Base-by-base conservation (phyloP, 2,797 vertebrate species). In the Scolopax rusticola region DNA sequence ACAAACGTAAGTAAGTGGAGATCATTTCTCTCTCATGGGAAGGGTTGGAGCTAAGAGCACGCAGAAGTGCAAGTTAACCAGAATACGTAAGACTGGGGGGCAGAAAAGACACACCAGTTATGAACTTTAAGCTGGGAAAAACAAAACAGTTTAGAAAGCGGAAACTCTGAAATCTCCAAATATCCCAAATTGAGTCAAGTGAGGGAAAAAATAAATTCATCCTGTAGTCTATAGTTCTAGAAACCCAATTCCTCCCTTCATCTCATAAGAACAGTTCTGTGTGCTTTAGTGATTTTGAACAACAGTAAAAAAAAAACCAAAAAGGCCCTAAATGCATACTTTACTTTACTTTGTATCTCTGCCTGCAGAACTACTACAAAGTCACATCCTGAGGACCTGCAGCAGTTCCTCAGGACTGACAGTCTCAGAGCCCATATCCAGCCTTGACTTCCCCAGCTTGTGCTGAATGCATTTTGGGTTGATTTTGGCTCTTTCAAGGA, bases 151-250 rank as follows among this genome's bases (percentile, higher is more conserved):
- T 90, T 81, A 89, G 61, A 89, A 84, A 94, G 88, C 0, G 0
- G 65, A 88, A 93, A 78, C 41, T 56, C 57, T 47, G n/a, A 74
- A 59, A 83, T 83, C 64, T 88, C 65, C 69, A 75, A 88, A 84
- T 65, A 93, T 54, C 41, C 70, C 38, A 87, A 81, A 70, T 45
- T 50, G 77, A 90, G 65, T 61, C 77, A 92, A 92, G 57, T 7
- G 6, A 21, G 43, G 63, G 70, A 82, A 84, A 84, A 88, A 93
- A 93, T 11, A 80, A 86, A 54, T 67, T 90, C 28, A 53, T 57
- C 56, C n/a, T 64, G 25, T 9, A 81, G 65, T 75, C 93, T 75
- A 75, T 1, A 65, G 45, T 23, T 65, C 59, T 57, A 21, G 65
- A 45, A 19, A 15, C 48, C 48, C 0, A 6, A 68, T 50, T 69